Evolutionary conservation across 1,140 invertebrate genomes (phyloP).

Genomic region (Copidosoma floridanum): DNA sequence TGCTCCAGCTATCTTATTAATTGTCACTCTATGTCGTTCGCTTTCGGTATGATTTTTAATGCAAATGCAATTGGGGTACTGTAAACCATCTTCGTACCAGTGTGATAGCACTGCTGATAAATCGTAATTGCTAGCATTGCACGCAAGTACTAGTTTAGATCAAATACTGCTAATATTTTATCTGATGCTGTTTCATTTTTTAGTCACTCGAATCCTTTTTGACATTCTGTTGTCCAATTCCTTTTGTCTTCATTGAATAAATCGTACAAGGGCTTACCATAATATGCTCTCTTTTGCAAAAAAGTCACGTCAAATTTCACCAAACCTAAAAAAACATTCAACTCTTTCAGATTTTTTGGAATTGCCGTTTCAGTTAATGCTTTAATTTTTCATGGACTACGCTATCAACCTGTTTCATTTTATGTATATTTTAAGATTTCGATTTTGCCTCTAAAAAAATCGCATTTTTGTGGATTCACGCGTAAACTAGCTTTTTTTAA

Average conservation of each 20-base stretch:
- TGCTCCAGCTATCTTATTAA: too few species aligned
- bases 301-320: too few species aligned
- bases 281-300: conserved; percentile 46
- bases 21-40: too few species aligned
- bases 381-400: too few species aligned
- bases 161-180: conserved; percentile 41
- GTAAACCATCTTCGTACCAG: background rate
- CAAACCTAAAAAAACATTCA: too few species aligned
- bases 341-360: conserved; percentile 42
- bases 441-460: too few species aligned
- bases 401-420: too few species aligned
- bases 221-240: conserved; percentile 35
- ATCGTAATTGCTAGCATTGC: conserved; percentile 11
- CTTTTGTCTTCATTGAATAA: conserved; percentile 27
- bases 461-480: too few species aligned
- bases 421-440: too few species aligned
- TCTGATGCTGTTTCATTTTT: conserved; percentile 41
- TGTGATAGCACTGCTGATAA: conserved; percentile 4
- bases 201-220: conserved; percentile 36
- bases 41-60: too few species aligned
- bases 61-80: background rate
- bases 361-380: too few species aligned
- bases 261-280: conserved; percentile 36
- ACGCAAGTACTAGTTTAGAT: conserved; percentile 4
- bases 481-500: too few species aligned